A percentile compares a stretch with the other conserved stretches of the same genome.
These are phyloP conservation scores for Cassiopea andromeda DNA, from an alignment of 30 jellyfish, hydroid and myxozoan genomes.

Conservation along the genomic window DNA sequence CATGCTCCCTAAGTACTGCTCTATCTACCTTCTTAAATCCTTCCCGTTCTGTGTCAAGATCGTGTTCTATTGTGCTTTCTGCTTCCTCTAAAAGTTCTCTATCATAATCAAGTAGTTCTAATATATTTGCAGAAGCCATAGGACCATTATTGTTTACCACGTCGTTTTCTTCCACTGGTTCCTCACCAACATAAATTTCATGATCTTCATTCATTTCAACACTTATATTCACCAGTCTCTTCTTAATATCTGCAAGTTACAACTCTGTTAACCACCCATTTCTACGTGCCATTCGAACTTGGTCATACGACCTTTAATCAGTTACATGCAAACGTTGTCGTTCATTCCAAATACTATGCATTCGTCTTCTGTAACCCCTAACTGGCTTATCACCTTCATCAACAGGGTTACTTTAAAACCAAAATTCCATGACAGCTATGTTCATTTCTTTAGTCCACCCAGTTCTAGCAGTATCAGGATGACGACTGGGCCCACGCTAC, in stretches of 20 bases:
- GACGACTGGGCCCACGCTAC: slow-evolving; percentile 52
- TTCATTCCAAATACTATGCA: slow-evolving; percentile 30
- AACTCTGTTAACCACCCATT: slow-evolving; percentile 52
- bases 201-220: slow-evolving; percentile 12
- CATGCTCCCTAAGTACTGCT: slow-evolving; percentile 16
- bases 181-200: slow-evolving; percentile 40
- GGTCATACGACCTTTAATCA: slow-evolving; percentile 27
- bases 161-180: slow-evolving; percentile 33
- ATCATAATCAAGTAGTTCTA: slow-evolving; percentile 2
- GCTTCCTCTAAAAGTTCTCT: slow-evolving; percentile 13
- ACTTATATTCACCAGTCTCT: slow-evolving; percentile 23
- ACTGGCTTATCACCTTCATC: neutral
- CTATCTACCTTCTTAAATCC: slow-evolving; percentile 37
- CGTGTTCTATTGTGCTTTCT: slow-evolving; percentile 15
- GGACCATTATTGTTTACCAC: slow-evolving; percentile 2
- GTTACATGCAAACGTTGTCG: neutral
- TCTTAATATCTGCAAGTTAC: neutral
- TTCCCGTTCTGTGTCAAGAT: slow-evolving; percentile 47
- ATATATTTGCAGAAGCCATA: slow-evolving; percentile 26
- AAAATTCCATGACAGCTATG: slow-evolving; percentile 8
- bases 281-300: slow-evolving; percentile 13
- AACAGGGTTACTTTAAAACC: neutral
- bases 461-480: slow-evolving; percentile 29
- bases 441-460: slow-evolving; percentile 23
- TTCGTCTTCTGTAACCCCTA: slow-evolving; percentile 24